A percentile compares a stretch with the other conserved stretches of the same genome.
phyloP scores from a whole-genome alignment of 2,888 invertebrate genomes.

The Liposcelis brunnea region DNA sequence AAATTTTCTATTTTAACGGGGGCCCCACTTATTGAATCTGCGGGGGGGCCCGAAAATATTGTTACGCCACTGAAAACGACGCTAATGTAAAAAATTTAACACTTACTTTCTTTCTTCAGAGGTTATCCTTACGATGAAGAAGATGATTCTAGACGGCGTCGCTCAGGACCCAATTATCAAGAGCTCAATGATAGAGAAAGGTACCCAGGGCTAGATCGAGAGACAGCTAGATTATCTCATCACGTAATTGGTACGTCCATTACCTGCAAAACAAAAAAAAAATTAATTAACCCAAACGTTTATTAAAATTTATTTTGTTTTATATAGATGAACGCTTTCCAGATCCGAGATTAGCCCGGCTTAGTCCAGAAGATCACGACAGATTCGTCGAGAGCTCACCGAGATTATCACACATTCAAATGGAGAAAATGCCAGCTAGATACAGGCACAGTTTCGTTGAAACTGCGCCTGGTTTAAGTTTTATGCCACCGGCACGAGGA shows the following conservation, averaged over 20 bases:
- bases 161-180: slow-evolving; percentile 23
- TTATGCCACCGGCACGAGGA: slow-evolving; percentile 12
- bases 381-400: no score
- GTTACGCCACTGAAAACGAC: no score
- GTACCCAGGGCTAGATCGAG: slow-evolving; percentile 34
- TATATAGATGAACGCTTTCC: no score
- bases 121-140: slow-evolving; percentile 17
- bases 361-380: no score
- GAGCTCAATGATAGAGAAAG: slow-evolving; percentile 35
- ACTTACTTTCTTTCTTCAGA: no score
- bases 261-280: slow-evolving; percentile 21
- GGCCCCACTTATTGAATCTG: no score
- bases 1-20: no score
- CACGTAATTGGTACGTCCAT: slow-evolving; percentile 13
- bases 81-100: no score
- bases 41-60: no score
- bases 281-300: no score
- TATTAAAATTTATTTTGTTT: no score
- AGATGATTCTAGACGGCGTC: slow-evolving; percentile 8
- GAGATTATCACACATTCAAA: background rate
- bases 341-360: slow-evolving; percentile 17
- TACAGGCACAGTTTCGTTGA: slow-evolving; percentile 49
- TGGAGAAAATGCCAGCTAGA: slow-evolving; percentile 15
- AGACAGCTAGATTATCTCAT: slow-evolving; percentile 24
- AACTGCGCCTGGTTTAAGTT: slow-evolving; percentile 22